Conservation (phyloP, 2,113 vertebrate species). For the Dipodomys merriami region DNA sequence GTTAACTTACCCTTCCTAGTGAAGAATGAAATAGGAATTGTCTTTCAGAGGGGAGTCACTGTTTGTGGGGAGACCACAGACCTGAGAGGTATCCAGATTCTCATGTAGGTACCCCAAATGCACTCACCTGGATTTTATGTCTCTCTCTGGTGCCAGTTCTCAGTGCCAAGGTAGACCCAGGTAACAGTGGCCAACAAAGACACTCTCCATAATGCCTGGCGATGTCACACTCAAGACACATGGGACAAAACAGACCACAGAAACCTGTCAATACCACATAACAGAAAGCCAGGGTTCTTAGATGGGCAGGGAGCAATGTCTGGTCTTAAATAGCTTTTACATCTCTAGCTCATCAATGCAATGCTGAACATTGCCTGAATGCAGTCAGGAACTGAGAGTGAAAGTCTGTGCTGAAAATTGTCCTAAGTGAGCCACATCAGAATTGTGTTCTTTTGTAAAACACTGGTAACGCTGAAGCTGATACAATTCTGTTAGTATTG, state of each 20-base stretch:
- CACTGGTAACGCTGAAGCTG: constrained; percentile 25
- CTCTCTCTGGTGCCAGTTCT: constrained; percentile 90
- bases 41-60: not conserved
- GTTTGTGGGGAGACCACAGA: not conserved
- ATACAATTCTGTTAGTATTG: not conserved
- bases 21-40: constrained; percentile 26
- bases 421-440: constrained; percentile 9
- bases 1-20: not conserved
- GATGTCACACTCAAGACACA: constrained; percentile 89
- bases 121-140: constrained; percentile 90
- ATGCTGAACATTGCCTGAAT: not conserved
- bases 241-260: constrained; percentile 85
- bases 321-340: not conserved
- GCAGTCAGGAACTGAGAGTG: not conserved
- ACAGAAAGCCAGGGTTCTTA: constrained; percentile 43
- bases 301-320: not conserved
- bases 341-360: not conserved
- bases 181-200: constrained; percentile 89
- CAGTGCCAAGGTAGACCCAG: constrained; percentile 90
- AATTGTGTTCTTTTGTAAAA: constrained; percentile 37
- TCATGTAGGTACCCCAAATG: not conserved
- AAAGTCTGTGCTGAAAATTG: constrained; percentile 38
- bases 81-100: not conserved
- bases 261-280: constrained; percentile 83
- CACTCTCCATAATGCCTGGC: constrained; percentile 90